phyloP scores from a whole-genome alignment of 92 coral and sea anemone species.

The Parazoanthus atlanticus region DNA sequence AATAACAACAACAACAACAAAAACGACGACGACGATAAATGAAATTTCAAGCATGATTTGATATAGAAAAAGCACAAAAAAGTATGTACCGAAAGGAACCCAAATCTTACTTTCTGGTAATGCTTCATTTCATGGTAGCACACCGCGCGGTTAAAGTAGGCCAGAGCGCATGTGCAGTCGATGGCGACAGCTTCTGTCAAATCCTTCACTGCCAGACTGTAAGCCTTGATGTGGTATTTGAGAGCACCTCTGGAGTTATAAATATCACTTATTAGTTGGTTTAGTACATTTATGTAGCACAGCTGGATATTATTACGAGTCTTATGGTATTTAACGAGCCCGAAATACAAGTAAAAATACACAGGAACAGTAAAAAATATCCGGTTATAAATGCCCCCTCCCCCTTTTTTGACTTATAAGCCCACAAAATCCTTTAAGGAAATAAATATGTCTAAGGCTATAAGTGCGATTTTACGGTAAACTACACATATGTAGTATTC shows the following conservation, averaged over 20 bases:
- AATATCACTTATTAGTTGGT: not conserved
- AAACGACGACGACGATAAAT: not conserved
- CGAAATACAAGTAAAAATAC: too few species aligned
- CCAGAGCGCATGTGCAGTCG: slow-evolving; percentile 94
- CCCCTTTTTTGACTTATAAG: too few species aligned
- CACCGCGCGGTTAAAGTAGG: slow-evolving; percentile 99
- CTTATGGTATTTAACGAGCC: too few species aligned
- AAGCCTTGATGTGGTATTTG: slow-evolving; percentile 94
- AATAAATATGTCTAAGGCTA: not conserved
- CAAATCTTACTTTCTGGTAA: slow-evolving; percentile 83
- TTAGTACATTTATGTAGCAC: not conserved
- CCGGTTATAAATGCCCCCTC: too few species aligned
- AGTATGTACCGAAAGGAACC: not conserved
- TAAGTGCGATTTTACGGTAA: too few species aligned
- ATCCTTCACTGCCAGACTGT: slow-evolving; percentile 95
- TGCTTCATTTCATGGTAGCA: slow-evolving; percentile 97
- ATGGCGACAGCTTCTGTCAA: slow-evolving; percentile 98
- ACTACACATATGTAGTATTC: too few species aligned
- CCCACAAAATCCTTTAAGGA: too few species aligned
- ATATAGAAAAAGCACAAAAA: not conserved
- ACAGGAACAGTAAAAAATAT: too few species aligned
- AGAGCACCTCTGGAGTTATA: slow-evolving; percentile 81
- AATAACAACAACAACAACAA: not conserved
- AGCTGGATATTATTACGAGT: too few species aligned
- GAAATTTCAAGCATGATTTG: not conserved